Evolutionary conservation across 2,113 vertebrate genomes (phyloP), one percentile per base, ranked within the genome.

Genomic region (Danio rerio): DNA sequence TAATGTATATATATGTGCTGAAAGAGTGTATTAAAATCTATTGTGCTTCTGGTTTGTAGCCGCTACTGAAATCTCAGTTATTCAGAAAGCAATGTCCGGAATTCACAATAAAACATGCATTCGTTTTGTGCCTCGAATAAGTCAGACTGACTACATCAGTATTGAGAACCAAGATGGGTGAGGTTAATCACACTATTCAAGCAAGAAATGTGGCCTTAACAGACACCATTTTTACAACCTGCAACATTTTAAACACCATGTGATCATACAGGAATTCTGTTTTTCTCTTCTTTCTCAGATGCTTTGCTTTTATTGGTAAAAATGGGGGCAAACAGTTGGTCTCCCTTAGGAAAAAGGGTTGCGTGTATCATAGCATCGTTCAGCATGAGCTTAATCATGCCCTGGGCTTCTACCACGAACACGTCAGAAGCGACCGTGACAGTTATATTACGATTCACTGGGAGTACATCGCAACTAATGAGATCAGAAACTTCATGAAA

Each of bases 341-440:
- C 16, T 92, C 91, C 55, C 70, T 92, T 31, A 62, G 62, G 3
- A 78, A 1, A 8, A 1, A 0, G 0, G 84, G 68, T 3, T 90
- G 89, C 77, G 2, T 91, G 20, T 80, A 79, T 62, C 21, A 63
- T 7, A 84, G 85, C 10, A 59, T 90, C 11, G 18, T 87, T 12
- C 68, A 81, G 9, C 91, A 92, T 40, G 90, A 92, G 58, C 58
- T 91, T 40, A 80, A 88, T 9, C 89, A 91, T 16, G 80, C 87
- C 0, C 80, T 92, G 21, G 91, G 90, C 42, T 90, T 91, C 53
- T 80, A 90, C 61, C 89, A 92, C 2, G 91, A 92, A 40, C 91
- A 92, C 5, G 78, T 68, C 53, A 86, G 90, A 61, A 85, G 69
- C 6, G 90, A 91, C 85, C 83, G 91, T 13, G 89, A 90, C 61